Evolutionary conservation across 1,140 invertebrate species (phyloP).

Genomic region (Panagrolaimus sp.): DNA sequence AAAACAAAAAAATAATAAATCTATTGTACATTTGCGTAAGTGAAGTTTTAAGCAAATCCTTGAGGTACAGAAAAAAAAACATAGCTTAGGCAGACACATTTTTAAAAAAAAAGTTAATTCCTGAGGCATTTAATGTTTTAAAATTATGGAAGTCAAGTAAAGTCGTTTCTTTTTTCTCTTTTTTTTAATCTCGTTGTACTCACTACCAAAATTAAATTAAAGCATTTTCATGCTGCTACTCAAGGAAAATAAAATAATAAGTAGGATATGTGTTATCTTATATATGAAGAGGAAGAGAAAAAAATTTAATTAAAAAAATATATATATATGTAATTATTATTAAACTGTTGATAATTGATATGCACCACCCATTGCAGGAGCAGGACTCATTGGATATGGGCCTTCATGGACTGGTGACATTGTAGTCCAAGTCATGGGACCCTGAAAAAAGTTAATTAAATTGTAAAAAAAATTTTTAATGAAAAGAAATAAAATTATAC

Average conservation of each 20-base stretch:
- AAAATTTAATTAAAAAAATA: too few relatives aligned
- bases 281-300: too few relatives aligned
- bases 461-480: not conserved
- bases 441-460: not conserved
- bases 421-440: constrained; percentile 13
- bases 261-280: too few relatives aligned
- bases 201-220: constrained; percentile 4
- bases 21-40: too few relatives aligned
- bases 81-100: too few relatives aligned
- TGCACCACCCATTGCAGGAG: not conserved
- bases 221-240: too few relatives aligned
- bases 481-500: not conserved
- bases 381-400: constrained; percentile 15
- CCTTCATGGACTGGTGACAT: constrained; percentile 16
- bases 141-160: constrained; percentile 16
- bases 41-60: too few relatives aligned
- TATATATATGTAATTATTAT: too few relatives aligned
- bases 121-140: not conserved
- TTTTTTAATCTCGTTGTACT: constrained; percentile 4
- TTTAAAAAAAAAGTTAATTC: too few relatives aligned
- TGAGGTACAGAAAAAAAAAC: too few relatives aligned
- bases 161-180: not conserved
- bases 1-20: too few relatives aligned
- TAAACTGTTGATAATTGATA: constrained; percentile 6
- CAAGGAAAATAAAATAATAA: too few relatives aligned